Percentiles rank a stretch among this genome's conserved stretches.
phyloP scores from a whole-genome alignment of 2,113 vertebrate genomes.

The Spea bombifrons region DNA sequence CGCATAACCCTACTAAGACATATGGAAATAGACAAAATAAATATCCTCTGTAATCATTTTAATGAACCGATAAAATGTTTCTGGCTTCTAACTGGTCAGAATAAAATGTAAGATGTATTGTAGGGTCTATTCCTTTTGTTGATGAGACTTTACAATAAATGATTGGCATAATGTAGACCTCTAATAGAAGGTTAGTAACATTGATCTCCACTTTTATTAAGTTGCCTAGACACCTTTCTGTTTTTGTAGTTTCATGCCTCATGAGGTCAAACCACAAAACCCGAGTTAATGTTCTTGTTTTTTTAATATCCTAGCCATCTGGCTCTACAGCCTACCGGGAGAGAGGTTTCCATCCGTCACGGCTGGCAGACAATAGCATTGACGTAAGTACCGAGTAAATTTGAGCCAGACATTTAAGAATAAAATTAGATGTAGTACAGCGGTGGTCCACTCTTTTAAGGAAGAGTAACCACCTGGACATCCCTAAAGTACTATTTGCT shows the following conservation, averaged over 20 bases:
- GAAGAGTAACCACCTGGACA: too few relatives aligned
- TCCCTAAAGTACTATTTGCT: too few relatives aligned
- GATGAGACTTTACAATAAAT: too few relatives aligned
- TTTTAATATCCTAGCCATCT: conserved; percentile 53
- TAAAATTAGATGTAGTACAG: too few relatives aligned
- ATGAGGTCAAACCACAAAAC: background rate
- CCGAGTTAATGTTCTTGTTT: background rate
- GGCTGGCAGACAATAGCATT: conserved; percentile 66
- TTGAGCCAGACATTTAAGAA: background rate
- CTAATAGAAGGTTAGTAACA: background rate
- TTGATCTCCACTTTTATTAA: background rate
- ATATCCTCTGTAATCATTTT: too few relatives aligned
- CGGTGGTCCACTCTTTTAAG: too few relatives aligned
- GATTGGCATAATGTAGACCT: too few relatives aligned
- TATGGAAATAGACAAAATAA: too few relatives aligned
- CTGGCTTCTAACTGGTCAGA: too few relatives aligned
- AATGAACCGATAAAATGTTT: too few relatives aligned
- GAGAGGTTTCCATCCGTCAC: conserved; percentile 56
- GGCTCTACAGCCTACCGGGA: conserved; percentile 55
- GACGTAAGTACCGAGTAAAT: conserved; percentile 60
- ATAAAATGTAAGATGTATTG: too few relatives aligned
- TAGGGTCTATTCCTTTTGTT: too few relatives aligned
- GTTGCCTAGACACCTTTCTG: conserved; percentile 3
- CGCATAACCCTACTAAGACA: background rate
- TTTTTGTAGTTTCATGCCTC: background rate